phyloP scores from a whole-genome alignment of 2,113 vertebrate genomes.

The Leptosomus discolor region DNA sequence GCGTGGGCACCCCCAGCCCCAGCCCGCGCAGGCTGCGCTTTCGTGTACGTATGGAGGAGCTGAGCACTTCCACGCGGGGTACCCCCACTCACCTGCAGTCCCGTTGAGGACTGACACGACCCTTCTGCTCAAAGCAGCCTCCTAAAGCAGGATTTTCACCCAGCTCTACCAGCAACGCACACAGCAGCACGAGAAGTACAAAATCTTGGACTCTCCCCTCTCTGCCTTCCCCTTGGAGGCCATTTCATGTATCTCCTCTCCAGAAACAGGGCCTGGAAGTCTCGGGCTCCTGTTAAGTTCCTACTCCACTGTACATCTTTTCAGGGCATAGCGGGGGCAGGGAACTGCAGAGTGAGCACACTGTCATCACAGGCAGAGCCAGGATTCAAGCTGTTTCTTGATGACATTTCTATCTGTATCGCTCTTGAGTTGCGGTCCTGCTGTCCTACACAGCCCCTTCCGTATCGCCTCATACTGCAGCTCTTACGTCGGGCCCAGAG shows the following conservation, averaged over 20 bases:
- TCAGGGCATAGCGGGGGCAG: not conserved
- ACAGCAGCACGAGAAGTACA: not conserved
- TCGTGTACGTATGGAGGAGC: accelerated
- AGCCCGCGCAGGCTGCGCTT: not conserved
- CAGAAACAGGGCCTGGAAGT: not conserved
- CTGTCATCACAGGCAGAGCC: not conserved
- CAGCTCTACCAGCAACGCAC: no score
- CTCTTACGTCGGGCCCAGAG: no score
- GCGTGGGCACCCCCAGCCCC: not conserved
- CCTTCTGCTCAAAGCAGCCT: not conserved
- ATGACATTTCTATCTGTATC: accelerated
- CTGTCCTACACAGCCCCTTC: no score
- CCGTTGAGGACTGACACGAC: no score
- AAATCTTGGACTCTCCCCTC: accelerated
- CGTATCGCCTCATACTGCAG: no score
- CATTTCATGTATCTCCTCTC: accelerated
- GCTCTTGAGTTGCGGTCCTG: accelerated
- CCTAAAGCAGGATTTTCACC: not conserved
- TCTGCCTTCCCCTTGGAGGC: not conserved
- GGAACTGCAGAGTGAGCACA: not conserved
- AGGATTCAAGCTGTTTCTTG: not conserved
- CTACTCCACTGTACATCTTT: not conserved
- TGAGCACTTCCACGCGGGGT: accelerated
- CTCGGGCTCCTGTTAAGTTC: not conserved
- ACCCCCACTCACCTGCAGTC: not conserved